Base-by-base conservation (phyloP, 2,888 invertebrate genomes). In the Piscicola geometra region DNA sequence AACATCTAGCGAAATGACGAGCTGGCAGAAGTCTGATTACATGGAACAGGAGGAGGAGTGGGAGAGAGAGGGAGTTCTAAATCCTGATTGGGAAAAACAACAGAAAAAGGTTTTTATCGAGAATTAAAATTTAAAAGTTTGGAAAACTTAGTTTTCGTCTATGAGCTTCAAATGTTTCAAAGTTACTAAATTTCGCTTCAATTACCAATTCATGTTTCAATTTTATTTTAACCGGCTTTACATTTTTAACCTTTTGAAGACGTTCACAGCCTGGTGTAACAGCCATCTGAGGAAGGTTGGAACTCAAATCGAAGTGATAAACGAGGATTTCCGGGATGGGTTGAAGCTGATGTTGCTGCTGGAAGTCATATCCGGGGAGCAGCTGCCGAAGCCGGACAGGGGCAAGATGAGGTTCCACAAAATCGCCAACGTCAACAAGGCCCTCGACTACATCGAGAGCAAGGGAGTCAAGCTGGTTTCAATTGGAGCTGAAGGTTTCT, bases 251-350 rank as follows among this genome's bases (percentile, higher is more conserved):
- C 50, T 72, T 47, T 41, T 70, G n/a, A 90, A 99, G 99, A 99
- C 99, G 85, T 99, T 99, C 90, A 99, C 99, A 87, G 99, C 99
- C 83, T 99, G 99, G 99, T 98, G 98, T 89, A 99, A 99, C 90
- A 98, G 98, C 85, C 99, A 99, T 88, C 89, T 99, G 85, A 91
- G 99, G 82, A 99, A 99, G 88, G 98, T 98, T 82, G 97, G 97
- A 82, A 99, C 98, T 78, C 92, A 92, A 84, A 99, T 99, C 87
- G 98, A 99, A 81, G 94, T 94, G 88, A 98, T 99, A 88, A 98
- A 99, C 83, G 98, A 99, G 84, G 99, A 99, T 88, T 99, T 99
- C 89, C 92, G 98, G 86, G 98, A 98, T 89, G 99, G 99, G 80
- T 90, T 99, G 85, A 99, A 99, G 88, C 90, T 99, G 84, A 99